A percentile compares a stretch with the other conserved stretches of the same genome.
phyloP scores from a whole-genome alignment of 2,797 vertebrate species.

The Crossoptilon crossoptilon region DNA sequence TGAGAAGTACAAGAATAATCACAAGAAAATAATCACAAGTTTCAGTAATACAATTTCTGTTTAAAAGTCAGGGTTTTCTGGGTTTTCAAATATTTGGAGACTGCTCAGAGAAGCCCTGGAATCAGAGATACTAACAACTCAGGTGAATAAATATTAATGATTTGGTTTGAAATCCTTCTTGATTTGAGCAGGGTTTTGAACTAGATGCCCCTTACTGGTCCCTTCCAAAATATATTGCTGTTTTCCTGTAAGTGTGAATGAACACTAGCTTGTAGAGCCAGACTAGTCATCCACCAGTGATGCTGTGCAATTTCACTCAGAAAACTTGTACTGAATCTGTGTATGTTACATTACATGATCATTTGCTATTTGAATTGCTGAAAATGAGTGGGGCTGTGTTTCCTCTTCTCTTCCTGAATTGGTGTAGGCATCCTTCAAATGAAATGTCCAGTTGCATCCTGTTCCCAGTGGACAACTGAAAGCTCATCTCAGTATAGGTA shows the following conservation, averaged over 20 bases:
- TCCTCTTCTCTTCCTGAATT: not conserved
- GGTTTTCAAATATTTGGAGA: not conserved
- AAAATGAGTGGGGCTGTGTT: accelerated
- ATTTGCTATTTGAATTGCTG: not conserved
- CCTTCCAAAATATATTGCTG: not conserved
- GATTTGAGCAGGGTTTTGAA: not conserved
- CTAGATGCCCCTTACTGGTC: not conserved
- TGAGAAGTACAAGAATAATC: not conserved
- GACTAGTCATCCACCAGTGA: too few relatives aligned
- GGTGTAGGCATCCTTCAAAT: not conserved
- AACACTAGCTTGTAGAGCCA: not conserved
- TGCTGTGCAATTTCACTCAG: not conserved
- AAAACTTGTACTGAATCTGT: not conserved
- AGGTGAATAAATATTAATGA: not conserved
- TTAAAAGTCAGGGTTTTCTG: not conserved
- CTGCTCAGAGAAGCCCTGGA: not conserved
- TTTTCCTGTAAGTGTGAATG: not conserved
- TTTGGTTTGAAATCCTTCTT: not conserved
- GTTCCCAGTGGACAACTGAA: not conserved
- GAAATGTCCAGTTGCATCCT: accelerated
- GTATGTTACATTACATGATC: not conserved
- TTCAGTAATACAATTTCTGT: too few relatives aligned
- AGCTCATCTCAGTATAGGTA: not conserved
- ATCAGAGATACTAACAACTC: too few relatives aligned
- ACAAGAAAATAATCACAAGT: not conserved